Evolutionary conservation across 2,888 invertebrate genomes (phyloP).

Genomic region (Ectemnius cavifrons): DNA sequence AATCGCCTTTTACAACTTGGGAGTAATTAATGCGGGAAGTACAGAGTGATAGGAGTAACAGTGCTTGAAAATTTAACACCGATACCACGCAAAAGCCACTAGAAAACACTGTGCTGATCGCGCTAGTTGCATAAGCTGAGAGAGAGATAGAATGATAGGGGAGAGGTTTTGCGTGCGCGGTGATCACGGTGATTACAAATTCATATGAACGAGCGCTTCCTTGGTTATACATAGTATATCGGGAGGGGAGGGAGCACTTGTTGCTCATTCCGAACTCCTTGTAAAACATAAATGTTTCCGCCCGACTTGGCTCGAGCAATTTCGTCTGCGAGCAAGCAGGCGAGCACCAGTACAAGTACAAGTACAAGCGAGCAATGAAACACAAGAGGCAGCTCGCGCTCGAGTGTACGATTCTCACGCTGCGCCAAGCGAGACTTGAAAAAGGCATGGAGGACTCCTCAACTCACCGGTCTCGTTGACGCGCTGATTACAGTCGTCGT

Average conservation of each 20-base stretch:
- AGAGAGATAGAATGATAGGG: no score
- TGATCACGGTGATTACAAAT: slow-evolving; percentile 31
- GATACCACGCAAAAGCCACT: no score
- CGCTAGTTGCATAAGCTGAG: no score
- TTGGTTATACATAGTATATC: slow-evolving; percentile 21
- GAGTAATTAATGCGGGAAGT: no score
- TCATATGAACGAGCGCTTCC: slow-evolving; percentile 45
- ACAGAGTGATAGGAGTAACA: no score
- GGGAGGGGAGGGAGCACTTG: slow-evolving; percentile 50
- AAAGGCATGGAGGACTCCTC: slow-evolving; percentile 16
- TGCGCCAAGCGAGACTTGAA: background rate
- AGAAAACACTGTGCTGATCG: no score
- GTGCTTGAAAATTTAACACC: no score
- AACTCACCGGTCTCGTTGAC: slow-evolving; percentile 64
- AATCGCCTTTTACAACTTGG: no score
- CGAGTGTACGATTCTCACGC: no score
- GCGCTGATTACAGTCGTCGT: slow-evolving; percentile 41
- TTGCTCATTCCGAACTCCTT: slow-evolving; percentile 46
- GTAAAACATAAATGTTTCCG: slow-evolving; percentile 41
- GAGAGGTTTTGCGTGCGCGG: background rate
- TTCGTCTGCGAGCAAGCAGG: slow-evolving; percentile 28
- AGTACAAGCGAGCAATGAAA: slow-evolving; percentile 1
- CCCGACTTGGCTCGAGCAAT: slow-evolving; percentile 19
- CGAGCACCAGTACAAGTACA: background rate
- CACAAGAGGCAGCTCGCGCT: background rate